Percentiles rank a stretch among this genome's conserved stretches.
These are phyloP conservation scores for Podotricha telesiphe DNA, from an alignment of 2,888 invertebrate genomes.

Conservation along the genomic window DNA sequence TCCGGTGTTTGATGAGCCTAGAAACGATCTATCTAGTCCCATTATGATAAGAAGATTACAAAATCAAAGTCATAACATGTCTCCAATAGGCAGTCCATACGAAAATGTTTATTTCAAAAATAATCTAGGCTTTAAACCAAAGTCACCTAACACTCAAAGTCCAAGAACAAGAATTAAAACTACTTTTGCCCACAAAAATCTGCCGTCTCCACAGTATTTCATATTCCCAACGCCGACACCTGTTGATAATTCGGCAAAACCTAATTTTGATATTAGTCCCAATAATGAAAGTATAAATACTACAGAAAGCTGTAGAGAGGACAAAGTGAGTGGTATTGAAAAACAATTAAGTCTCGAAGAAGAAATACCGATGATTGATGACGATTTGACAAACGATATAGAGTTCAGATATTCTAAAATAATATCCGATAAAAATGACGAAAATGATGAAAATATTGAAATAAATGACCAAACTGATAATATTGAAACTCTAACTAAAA, in stretches of 20 bases:
- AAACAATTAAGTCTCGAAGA: conserved; percentile 79
- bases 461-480: conserved; percentile 40
- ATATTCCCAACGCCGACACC: conserved; percentile 76
- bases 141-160: conserved; percentile 77
- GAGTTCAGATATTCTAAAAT: conserved; percentile 70
- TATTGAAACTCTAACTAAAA: conserved; percentile 56
- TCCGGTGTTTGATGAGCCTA: conserved; percentile 68
- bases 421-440: conserved; percentile 50
- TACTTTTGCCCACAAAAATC: conserved; percentile 78
- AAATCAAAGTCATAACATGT: conserved; percentile 55
- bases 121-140: conserved; percentile 68
- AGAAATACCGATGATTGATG: conserved; percentile 82
- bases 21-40: conserved; percentile 72
- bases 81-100: conserved; percentile 80
- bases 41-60: conserved; percentile 68
- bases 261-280: conserved; percentile 53
- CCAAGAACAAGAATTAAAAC: conserved; percentile 86
- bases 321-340: conserved; percentile 66
- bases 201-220: conserved; percentile 77
- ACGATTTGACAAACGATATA: conserved; percentile 74
- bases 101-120: conserved; percentile 84
- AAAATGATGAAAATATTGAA: conserved; percentile 20
- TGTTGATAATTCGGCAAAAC: conserved; percentile 58
- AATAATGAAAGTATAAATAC: conserved; percentile 35
- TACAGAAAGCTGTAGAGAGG: conserved; percentile 35